Conservation (phyloP, 2,113 vertebrate genomes). For the Cebidichthys violaceus region DNA sequence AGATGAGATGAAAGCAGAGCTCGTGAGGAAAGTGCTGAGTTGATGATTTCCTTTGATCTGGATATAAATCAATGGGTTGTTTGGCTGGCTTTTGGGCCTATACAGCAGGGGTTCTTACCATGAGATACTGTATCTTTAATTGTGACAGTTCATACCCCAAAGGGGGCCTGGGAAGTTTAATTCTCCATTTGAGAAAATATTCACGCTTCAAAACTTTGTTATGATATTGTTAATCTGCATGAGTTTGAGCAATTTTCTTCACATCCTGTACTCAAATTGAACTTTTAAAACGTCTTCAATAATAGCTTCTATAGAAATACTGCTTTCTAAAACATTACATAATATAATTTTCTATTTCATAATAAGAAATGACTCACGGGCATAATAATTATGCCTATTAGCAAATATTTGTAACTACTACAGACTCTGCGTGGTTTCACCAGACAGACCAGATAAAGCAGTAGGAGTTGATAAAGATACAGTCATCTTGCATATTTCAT, state of each 20-base stretch:
- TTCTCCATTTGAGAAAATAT: neutral
- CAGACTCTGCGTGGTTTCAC: conserved; percentile 13
- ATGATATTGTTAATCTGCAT: neutral
- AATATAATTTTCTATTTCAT: neutral
- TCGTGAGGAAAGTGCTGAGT: conserved; percentile 48
- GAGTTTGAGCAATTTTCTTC: neutral
- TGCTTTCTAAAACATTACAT: neutral
- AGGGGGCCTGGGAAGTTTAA: neutral
- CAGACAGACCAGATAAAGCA: neutral
- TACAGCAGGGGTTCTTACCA: neutral
- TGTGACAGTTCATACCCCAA: neutral
- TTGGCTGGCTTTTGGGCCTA: neutral
- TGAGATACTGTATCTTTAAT: conserved; percentile 3
- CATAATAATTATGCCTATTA: neutral
- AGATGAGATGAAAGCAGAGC: conserved; percentile 29
- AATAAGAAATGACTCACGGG: neutral
- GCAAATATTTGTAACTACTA: too few species aligned
- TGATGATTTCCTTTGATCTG: conserved; percentile 40
- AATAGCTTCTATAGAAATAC: neutral
- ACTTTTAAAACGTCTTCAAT: neutral
- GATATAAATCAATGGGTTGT: conserved; percentile 30
- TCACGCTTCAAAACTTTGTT: neutral
- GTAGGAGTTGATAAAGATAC: conserved; percentile 28
- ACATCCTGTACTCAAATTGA: neutral
- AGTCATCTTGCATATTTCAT: conserved; percentile 69